A percentile compares a stretch with the other conserved stretches of the same genome.
Conservation (phyloP, 92 coral and sea anemone genomes). For the Palythoa heliodiscus region DNA sequence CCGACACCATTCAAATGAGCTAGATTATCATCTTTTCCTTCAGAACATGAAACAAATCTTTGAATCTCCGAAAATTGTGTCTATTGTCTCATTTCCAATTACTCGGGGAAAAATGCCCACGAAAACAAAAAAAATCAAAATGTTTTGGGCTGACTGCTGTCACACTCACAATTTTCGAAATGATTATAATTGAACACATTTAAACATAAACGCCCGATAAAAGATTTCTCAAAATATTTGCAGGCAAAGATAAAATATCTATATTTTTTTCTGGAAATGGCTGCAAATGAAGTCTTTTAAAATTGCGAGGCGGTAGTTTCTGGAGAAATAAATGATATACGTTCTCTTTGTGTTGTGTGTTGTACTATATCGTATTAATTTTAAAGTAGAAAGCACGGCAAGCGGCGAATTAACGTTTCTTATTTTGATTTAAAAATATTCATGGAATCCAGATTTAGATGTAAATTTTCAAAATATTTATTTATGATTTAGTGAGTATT, state of each 20-base stretch:
- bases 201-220: not conserved
- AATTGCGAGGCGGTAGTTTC: not conserved
- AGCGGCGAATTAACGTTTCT: no score
- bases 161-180: not conserved
- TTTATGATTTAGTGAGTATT: no score
- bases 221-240: slow-evolving; percentile 7
- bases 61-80: slow-evolving; percentile 2
- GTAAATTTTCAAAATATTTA: no score
- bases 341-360: no score
- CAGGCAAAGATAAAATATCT: slow-evolving; percentile 6
- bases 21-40: not conserved
- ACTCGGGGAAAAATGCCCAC: not conserved
- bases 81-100: not conserved
- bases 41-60: slow-evolving; percentile 22
- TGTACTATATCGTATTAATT: no score
- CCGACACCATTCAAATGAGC: not conserved
- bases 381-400: no score
- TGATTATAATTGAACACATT: not conserved
- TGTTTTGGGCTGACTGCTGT: not conserved
- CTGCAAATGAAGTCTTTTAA: not conserved
- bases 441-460: no score
- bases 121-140: not conserved
- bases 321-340: not conserved
- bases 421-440: no score
- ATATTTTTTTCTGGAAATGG: not conserved